Evolutionary conservation across 2,797 vertebrate genomes (phyloP).

Genomic region (Babyrousa celebensis): DNA sequence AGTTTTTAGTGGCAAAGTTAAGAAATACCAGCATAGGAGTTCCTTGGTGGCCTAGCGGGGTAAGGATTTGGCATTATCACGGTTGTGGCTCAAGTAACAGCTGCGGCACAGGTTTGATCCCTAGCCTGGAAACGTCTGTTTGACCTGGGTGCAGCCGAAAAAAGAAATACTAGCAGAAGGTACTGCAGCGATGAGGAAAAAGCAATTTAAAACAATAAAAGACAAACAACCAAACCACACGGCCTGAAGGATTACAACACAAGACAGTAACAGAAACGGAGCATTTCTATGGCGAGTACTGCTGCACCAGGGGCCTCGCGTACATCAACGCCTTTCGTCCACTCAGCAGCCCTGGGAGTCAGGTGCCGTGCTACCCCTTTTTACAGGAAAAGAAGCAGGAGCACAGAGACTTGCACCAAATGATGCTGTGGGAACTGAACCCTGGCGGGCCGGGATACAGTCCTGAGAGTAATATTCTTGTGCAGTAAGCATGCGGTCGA

Average conservation of each 20-base stretch:
- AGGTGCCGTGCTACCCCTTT: accelerated
- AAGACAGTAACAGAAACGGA: background rate
- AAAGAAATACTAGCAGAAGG: background rate
- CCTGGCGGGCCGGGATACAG: background rate
- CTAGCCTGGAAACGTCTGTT: too few species aligned
- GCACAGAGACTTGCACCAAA: background rate
- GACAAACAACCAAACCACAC: background rate
- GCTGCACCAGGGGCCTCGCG: accelerated
- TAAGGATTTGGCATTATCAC: too few species aligned
- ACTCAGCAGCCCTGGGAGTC: background rate
- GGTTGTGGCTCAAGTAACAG: too few species aligned
- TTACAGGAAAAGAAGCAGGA: background rate
- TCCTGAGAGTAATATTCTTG: background rate
- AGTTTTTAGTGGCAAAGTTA: background rate
- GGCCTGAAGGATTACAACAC: background rate
- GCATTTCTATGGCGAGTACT: background rate
- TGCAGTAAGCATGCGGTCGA: background rate
- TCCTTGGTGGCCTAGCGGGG: too few species aligned
- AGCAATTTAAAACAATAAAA: background rate
- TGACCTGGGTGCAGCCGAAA: too few species aligned
- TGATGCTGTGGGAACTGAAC: accelerated
- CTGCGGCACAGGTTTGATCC: too few species aligned
- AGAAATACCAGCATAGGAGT: background rate
- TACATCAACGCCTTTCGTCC: accelerated
- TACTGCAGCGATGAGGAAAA: background rate